phyloP scores from a whole-genome alignment of 2,113 vertebrate genomes.

The Chlamydotis undulata region DNA sequence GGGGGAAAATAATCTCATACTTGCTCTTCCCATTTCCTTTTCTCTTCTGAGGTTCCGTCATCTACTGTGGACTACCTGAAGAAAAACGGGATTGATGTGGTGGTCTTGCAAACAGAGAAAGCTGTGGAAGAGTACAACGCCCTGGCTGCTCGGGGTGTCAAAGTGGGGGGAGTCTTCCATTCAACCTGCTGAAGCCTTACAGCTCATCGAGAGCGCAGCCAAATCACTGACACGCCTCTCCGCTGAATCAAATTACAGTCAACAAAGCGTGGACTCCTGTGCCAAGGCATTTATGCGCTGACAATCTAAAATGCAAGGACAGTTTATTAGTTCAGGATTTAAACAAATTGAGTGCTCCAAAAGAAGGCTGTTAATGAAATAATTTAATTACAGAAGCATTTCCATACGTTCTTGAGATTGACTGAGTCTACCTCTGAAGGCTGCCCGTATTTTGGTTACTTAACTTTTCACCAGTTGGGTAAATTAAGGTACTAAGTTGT shows the following conservation, averaged over 20 bases:
- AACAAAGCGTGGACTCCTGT: accelerated
- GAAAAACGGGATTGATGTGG: constrained; percentile 82
- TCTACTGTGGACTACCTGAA: constrained; percentile 87
- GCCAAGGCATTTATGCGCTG: neutral
- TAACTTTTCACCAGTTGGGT: neutral
- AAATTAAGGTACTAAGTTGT: neutral
- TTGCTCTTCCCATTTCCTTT: neutral
- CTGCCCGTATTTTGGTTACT: neutral
- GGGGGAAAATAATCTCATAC: neutral
- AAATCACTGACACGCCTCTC: neutral
- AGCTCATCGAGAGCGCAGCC: accelerated
- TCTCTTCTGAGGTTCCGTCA: constrained; percentile 80
- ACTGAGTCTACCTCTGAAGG: neutral
- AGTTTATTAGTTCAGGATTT: neutral
- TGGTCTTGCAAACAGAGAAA: constrained; percentile 88
- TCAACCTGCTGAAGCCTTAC: constrained; percentile 86
- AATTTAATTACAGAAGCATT: neutral
- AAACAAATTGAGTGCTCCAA: neutral
- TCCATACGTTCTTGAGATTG: neutral
- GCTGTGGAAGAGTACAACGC: constrained; percentile 90
- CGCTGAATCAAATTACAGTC: neutral
- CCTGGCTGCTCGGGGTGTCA: constrained; percentile 81
- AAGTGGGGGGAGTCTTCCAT: constrained; percentile 93
- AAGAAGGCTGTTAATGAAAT: neutral
- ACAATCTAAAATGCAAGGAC: neutral